A percentile compares a stretch with the other conserved stretches of the same genome.
Evolutionary conservation across 2,888 invertebrate species (phyloP).

Genomic region (Lasioglossum oenotherae): DNA sequence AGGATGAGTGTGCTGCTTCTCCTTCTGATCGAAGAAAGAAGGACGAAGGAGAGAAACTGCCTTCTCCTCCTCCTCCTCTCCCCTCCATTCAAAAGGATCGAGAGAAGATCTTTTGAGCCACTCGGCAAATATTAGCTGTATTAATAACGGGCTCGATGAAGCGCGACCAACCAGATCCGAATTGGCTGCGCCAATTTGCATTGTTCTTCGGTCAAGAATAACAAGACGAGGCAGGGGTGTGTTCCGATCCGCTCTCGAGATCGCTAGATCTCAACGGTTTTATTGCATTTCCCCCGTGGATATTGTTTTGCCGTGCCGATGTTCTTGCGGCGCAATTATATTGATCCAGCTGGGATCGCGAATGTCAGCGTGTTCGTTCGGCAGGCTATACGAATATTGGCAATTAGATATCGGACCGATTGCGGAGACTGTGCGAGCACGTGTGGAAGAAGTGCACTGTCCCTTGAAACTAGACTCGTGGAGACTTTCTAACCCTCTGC

Average conservation of each 20-base stretch:
- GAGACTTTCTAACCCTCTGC: too few relatives aligned
- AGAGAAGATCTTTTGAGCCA: slow-evolving; percentile 38
- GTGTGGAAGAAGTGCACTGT: too few relatives aligned
- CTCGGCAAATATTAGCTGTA: slow-evolving; percentile 58
- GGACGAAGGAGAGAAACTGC: neutral
- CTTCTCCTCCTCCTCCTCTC: neutral
- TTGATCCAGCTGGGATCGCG: neutral
- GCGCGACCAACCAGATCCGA: slow-evolving; percentile 42
- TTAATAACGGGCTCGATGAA: slow-evolving; percentile 56
- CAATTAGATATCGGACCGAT: neutral
- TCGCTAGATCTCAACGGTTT: slow-evolving; percentile 19
- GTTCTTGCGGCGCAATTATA: neutral
- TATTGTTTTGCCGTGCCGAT: neutral
- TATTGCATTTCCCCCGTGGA: neutral
- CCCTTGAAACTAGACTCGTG: too few relatives aligned
- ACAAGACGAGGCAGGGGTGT: slow-evolving; percentile 27
- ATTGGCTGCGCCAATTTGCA: slow-evolving; percentile 54
- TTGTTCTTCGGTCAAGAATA: slow-evolving; percentile 52
- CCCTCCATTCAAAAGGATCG: slow-evolving; percentile 2
- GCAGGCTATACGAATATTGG: neutral
- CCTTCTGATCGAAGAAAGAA: neutral
- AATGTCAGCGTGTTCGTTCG: neutral
- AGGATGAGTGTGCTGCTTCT: slow-evolving; percentile 54
- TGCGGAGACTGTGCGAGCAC: too few relatives aligned
- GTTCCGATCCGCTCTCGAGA: slow-evolving; percentile 23